Conservation (phyloP, 2,113 vertebrate genomes). For the Phoxinus phoxinus region DNA sequence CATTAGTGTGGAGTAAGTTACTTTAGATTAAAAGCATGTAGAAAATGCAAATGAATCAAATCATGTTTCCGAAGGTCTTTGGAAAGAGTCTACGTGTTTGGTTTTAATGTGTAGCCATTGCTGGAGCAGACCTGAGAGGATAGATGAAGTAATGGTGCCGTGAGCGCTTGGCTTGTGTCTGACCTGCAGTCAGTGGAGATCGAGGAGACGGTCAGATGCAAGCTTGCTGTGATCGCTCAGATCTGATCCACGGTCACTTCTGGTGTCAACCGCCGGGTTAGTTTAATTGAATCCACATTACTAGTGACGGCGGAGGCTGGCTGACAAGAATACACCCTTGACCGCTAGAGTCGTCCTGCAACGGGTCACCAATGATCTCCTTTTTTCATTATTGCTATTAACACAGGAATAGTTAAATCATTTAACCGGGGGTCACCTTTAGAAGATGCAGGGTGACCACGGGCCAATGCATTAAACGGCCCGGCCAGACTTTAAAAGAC, state of each 20-base stretch:
- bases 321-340: slow-evolving; percentile 6
- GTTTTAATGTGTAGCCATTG: slow-evolving; percentile 27
- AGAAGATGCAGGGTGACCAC: neutral
- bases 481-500: neutral
- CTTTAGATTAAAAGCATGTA: slow-evolving; percentile 26
- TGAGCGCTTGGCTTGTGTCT: slow-evolving; percentile 42
- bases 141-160: slow-evolving; percentile 29
- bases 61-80: slow-evolving; percentile 10
- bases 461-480: neutral
- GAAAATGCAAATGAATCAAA: slow-evolving; percentile 12
- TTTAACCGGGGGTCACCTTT: neutral
- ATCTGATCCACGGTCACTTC: slow-evolving; percentile 42
- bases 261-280: slow-evolving; percentile 26
- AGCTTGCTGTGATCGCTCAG: slow-evolving; percentile 8
- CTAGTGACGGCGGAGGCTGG: slow-evolving; percentile 3
- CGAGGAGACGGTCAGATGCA: slow-evolving; percentile 20
- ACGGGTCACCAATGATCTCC: neutral
- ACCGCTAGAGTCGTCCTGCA: neutral
- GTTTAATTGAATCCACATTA: slow-evolving; percentile 38
- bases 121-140: slow-evolving; percentile 36
- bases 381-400: slow-evolving; percentile 3
- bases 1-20: neutral
- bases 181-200: slow-evolving; percentile 36
- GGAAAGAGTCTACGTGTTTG: slow-evolving; percentile 23
- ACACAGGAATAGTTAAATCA: slow-evolving; percentile 1